These are phyloP conservation scores for Troides oblongomaculatus DNA, from an alignment of 2,888 invertebrate genomes.

Conservation along the genomic window DNA sequence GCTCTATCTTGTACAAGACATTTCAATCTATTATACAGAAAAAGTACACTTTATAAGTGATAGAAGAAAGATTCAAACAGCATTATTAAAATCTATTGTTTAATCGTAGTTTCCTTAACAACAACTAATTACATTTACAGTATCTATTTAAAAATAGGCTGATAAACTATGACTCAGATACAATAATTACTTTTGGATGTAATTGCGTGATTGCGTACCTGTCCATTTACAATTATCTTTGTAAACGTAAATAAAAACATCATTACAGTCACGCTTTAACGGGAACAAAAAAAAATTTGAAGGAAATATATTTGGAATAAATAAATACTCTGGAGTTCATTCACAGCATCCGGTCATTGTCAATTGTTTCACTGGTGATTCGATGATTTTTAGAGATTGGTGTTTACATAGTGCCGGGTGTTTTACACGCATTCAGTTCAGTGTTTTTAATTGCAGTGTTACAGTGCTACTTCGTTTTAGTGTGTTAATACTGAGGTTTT, in stretches of 20 bases:
- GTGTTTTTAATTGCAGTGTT: background rate
- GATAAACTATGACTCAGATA: too few relatives aligned
- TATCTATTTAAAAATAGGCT: background rate
- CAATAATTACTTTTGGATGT: background rate
- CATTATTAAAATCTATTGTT: background rate
- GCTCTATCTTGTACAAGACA: too few relatives aligned
- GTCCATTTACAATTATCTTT: background rate
- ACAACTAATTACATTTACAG: background rate
- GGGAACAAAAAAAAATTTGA: conserved; percentile 31
- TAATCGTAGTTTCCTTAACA: background rate
- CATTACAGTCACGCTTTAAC: background rate
- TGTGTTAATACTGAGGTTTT: background rate
- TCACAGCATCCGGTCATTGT: conserved; percentile 50
- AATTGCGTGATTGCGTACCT: background rate
- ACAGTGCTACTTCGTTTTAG: background rate
- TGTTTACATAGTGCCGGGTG: background rate
- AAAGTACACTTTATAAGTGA: too few relatives aligned
- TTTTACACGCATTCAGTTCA: background rate
- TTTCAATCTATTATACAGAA: too few relatives aligned
- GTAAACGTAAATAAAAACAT: background rate
- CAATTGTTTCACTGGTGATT: conserved; percentile 38
- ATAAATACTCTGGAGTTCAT: conserved; percentile 28
- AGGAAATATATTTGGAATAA: conserved; percentile 29
- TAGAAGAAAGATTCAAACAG: background rate
- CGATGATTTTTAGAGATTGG: conserved; percentile 3